Conservation (phyloP, 92 coral and sea anemone species). For the Desmophyllum pertusum region DNA sequence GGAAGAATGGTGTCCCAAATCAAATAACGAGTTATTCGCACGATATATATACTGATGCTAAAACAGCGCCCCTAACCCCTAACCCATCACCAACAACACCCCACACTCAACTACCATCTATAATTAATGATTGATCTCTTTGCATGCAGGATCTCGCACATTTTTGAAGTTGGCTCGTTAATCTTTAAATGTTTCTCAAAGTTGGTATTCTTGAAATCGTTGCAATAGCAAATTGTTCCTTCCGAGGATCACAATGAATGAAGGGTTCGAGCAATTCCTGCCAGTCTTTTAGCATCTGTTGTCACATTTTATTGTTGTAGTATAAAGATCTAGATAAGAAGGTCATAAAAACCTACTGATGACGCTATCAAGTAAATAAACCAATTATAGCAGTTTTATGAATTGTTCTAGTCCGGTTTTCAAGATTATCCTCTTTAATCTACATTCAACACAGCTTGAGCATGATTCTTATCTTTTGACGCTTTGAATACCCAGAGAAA, state of each 20-base stretch:
- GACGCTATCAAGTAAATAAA: not conserved
- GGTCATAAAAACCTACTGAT: too few species aligned
- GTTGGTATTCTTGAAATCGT: constrained; percentile 5
- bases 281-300: not conserved
- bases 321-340: not conserved
- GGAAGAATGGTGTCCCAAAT: too few species aligned
- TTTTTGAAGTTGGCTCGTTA: not conserved
- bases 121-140: not conserved
- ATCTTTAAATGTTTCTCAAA: not conserved
- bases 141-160: not conserved
- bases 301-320: not conserved
- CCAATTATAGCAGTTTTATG: not conserved
- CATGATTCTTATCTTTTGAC: not conserved
- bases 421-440: not conserved
- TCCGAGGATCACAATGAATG: not conserved
- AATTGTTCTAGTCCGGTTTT: not conserved
- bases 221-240: not conserved
- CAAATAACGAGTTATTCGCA: too few species aligned
- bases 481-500: not conserved
- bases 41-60: too few species aligned
- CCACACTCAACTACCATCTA: not conserved
- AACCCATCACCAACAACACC: too few species aligned
- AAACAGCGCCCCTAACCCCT: too few species aligned
- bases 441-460: not conserved
- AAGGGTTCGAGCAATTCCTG: not conserved